Evolutionary conservation across 2,113 vertebrate genomes (phyloP).

Genomic region (Climacteris rufus): DNA sequence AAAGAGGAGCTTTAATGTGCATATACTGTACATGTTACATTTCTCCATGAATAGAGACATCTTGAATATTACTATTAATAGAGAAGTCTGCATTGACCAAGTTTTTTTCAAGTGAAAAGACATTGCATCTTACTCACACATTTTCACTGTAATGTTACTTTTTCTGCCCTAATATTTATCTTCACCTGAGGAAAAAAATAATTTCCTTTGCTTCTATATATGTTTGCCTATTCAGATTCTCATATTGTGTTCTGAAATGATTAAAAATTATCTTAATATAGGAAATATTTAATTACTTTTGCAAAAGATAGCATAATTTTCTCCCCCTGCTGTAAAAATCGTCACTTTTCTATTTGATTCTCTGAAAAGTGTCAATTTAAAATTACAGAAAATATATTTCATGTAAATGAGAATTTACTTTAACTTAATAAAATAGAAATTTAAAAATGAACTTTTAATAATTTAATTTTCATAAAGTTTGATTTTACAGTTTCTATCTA

Average conservation of each 20-base stretch:
- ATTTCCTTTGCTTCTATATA: background rate
- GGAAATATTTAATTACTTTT: background rate
- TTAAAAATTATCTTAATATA: background rate
- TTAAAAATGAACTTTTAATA: accelerated
- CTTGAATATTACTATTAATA: background rate
- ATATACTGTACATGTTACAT: accelerated
- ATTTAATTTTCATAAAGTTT: background rate
- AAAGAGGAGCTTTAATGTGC: background rate
- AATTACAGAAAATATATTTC: background rate
- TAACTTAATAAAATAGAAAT: background rate
- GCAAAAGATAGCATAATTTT: background rate
- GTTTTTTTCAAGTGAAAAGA: background rate
- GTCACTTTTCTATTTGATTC: background rate
- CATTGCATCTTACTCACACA: background rate
- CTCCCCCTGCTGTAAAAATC: background rate
- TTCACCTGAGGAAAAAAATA: background rate
- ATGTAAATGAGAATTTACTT: background rate
- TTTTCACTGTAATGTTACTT: background rate
- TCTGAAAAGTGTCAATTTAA: background rate
- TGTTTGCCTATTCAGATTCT: background rate
- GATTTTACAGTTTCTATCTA: background rate
- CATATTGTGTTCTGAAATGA: background rate
- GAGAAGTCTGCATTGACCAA: background rate
- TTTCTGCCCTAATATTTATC: background rate
- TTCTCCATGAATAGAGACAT: background rate